Evolutionary conservation across 2,888 invertebrate genomes (phyloP).

Genomic region (Drosophila merina): DNA sequence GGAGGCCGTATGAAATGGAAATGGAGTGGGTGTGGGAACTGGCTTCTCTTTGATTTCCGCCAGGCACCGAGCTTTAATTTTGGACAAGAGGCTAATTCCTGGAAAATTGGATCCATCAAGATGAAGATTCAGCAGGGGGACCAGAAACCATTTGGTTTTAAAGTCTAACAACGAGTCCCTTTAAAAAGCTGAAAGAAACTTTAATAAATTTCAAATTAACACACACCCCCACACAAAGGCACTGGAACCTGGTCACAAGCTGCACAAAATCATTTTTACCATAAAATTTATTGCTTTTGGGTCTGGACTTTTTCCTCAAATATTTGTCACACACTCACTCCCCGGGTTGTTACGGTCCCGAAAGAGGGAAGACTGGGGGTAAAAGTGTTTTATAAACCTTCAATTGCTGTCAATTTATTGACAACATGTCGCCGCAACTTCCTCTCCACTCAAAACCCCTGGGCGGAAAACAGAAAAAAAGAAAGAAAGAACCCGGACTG

Average conservation of each 20-base stretch:
- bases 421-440: slow-evolving; percentile 71
- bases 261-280: slow-evolving; percentile 73
- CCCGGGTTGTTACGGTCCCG: not conserved
- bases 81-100: slow-evolving; percentile 65
- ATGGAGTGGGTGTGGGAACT: not conserved
- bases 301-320: slow-evolving; percentile 48
- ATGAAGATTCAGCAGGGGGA: slow-evolving; percentile 9
- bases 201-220: slow-evolving; percentile 70
- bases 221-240: slow-evolving; percentile 13
- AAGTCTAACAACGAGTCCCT: slow-evolving; percentile 4
- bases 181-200: slow-evolving; percentile 25
- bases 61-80: slow-evolving; percentile 65
- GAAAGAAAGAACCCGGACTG: slow-evolving; percentile 10
- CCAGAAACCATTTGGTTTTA: not conserved
- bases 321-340: slow-evolving; percentile 56
- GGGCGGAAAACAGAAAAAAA: slow-evolving; percentile 50
- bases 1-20: not conserved
- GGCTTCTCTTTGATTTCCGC: slow-evolving; percentile 58
- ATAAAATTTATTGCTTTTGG: slow-evolving; percentile 75
- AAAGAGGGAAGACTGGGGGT: slow-evolving; percentile 9
- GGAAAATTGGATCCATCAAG: slow-evolving; percentile 56
- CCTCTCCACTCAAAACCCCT: slow-evolving; percentile 52
- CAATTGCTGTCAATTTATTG: slow-evolving; percentile 81
- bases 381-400: slow-evolving; percentile 78
- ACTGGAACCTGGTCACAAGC: slow-evolving; percentile 41